phyloP scores from a whole-genome alignment of 2,113 vertebrate genomes.

The Ageneiosus marmoratus region DNA sequence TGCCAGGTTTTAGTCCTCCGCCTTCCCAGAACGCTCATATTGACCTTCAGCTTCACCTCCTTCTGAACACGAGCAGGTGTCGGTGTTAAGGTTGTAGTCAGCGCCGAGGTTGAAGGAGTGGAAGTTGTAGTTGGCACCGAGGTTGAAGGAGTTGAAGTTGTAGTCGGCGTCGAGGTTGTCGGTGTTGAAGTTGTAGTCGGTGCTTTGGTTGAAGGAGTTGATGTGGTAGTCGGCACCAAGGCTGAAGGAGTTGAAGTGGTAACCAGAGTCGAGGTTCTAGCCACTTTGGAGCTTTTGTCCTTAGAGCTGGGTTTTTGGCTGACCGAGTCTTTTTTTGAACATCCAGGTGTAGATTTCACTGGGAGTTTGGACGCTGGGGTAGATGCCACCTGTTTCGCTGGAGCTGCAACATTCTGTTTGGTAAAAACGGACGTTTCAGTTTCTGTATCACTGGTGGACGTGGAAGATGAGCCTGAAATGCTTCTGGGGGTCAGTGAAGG shows the following conservation, averaged over 20 bases:
- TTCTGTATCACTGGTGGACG: neutral
- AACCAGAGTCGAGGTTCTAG: neutral
- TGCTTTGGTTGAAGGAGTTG: no score
- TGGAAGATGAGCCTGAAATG: neutral
- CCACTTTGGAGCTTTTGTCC: neutral
- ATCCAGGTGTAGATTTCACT: neutral
- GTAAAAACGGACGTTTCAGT: no score
- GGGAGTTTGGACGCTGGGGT: neutral
- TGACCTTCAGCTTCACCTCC: slow-evolving; percentile 69
- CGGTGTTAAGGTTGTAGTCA: no score
- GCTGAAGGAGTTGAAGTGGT: no score
- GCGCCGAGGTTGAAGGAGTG: no score
- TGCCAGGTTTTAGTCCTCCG: slow-evolving; percentile 81
- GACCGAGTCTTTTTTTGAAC: neutral
- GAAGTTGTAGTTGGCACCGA: no score
- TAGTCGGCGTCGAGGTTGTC: no score
- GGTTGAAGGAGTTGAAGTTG: no score
- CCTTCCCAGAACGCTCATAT: slow-evolving; percentile 83
- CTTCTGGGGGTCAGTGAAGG: neutral
- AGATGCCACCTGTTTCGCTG: neutral
- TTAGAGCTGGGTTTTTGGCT: neutral
- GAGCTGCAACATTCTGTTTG: neutral
- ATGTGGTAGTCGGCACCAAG: no score
- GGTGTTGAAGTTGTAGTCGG: no score
- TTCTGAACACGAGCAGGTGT: slow-evolving; percentile 59